These are phyloP conservation scores for Pachliopta kotzebuea DNA, from an alignment of 2,888 invertebrate species.

Conservation along the genomic window DNA sequence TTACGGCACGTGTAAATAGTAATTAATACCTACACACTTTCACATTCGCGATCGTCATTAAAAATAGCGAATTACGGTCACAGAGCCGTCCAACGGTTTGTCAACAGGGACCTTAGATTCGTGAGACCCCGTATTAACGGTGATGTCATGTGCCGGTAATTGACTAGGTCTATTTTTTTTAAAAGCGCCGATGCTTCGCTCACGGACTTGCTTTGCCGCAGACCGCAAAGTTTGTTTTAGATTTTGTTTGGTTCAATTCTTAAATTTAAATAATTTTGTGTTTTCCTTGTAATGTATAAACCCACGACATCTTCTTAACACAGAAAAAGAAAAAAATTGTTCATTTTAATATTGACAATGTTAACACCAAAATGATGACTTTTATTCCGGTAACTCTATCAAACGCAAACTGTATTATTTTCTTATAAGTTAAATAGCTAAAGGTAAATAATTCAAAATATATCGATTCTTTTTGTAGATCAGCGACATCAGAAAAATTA, in stretches of 20 bases:
- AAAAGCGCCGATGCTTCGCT: neutral
- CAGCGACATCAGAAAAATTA: too few relatives aligned
- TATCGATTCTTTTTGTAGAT: too few relatives aligned
- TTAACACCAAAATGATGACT: too few relatives aligned
- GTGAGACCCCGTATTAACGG: constrained; percentile 5
- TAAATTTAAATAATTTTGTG: neutral
- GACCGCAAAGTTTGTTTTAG: constrained; percentile 5
- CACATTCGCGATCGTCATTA: constrained; percentile 46
- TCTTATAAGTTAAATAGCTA: too few relatives aligned
- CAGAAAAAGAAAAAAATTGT: neutral
- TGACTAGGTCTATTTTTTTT: constrained; percentile 16
- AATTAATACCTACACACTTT: constrained; percentile 74
- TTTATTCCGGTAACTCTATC: too few relatives aligned
- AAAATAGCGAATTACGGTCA: constrained; percentile 49
- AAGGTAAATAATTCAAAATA: too few relatives aligned
- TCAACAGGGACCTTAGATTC: constrained; percentile 30
- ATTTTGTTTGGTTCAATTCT: neutral
- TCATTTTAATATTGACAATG: neutral
- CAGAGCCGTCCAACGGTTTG: constrained; percentile 58
- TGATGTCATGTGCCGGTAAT: constrained; percentile 26
- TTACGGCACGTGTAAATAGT: constrained; percentile 55
- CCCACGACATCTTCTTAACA: neutral
- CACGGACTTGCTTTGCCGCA: neutral
- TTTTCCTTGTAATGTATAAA: neutral
- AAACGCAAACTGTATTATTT: too few relatives aligned